Conservation (phyloP, 2,113 vertebrate genomes). For the Clupea harengus region DNA sequence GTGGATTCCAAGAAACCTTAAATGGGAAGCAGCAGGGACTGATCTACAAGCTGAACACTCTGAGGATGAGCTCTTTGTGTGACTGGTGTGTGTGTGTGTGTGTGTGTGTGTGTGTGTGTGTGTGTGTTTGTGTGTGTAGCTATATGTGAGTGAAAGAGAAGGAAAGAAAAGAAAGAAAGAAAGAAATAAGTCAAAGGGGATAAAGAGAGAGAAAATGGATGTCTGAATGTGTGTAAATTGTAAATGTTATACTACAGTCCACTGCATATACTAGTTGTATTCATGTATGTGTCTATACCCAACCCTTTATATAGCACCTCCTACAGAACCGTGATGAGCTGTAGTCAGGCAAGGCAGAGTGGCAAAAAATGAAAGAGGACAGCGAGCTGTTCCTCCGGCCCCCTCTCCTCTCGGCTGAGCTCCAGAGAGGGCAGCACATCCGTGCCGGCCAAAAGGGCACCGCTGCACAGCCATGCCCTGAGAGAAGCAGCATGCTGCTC, state of each 20-base stretch:
- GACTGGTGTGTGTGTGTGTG: neutral
- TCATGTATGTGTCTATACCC: too few relatives aligned
- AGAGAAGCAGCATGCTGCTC: neutral
- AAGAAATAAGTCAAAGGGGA: neutral
- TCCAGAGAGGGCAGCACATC: neutral
- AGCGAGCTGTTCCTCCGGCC: neutral
- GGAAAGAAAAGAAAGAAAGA: neutral
- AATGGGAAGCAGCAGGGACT: constrained; percentile 50
- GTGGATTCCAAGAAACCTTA: constrained; percentile 41
- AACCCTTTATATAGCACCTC: neutral
- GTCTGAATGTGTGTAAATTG: neutral
- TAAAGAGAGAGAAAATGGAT: too few relatives aligned
- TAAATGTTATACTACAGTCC: neutral
- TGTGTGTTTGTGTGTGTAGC: constrained; percentile 15
- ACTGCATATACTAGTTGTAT: too few relatives aligned
- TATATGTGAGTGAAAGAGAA: neutral
- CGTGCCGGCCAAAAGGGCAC: neutral
- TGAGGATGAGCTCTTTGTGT: neutral
- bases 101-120: constrained; percentile 3
- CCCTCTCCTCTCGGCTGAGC: neutral
- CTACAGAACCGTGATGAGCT: neutral
- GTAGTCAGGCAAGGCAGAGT: neutral
- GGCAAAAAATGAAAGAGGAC: neutral
- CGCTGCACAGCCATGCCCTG: neutral
- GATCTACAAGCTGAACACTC: constrained; percentile 42